Conservation (phyloP, 2,888 invertebrate species). For the Ariolimax columbianus region DNA sequence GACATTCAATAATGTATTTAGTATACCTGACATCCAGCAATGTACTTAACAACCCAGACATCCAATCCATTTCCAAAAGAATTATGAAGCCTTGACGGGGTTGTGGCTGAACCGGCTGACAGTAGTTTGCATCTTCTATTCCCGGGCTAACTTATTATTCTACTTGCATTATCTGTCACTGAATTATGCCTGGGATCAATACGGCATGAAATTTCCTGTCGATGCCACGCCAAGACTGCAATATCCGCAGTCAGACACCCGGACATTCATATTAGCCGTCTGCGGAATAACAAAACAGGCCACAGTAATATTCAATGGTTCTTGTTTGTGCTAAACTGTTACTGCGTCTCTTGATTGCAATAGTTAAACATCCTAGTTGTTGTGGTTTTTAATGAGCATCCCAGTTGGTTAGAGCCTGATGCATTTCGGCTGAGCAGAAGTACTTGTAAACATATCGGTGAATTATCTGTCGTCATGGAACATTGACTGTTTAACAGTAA, state of each 20-base stretch:
- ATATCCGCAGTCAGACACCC: neutral
- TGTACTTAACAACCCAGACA: too few species aligned
- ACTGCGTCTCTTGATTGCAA: neutral
- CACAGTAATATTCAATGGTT: neutral
- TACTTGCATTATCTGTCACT: neutral
- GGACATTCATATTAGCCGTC: neutral
- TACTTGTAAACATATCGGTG: too few species aligned
- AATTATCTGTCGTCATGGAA: too few species aligned
- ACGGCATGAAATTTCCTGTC: slow-evolving; percentile 15
- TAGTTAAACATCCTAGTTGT: too few species aligned
- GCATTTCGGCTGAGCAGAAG: too few species aligned
- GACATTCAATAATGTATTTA: too few species aligned
- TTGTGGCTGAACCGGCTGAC: too few species aligned
- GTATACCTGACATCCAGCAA: too few species aligned
- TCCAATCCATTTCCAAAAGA: neutral
- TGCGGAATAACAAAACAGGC: neutral
- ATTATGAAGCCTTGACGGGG: neutral
- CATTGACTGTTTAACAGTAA: too few species aligned
- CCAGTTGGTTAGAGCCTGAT: too few species aligned
- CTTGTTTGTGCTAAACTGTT: neutral
- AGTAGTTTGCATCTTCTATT: neutral
- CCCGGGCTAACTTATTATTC: neutral
- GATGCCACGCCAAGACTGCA: neutral
- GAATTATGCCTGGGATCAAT: neutral
- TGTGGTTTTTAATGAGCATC: too few species aligned